Evolutionary conservation across 2,888 invertebrate species (phyloP), one percentile per base, ranked within the genome.

Genomic region (Drosophila kuntzei): DNA sequence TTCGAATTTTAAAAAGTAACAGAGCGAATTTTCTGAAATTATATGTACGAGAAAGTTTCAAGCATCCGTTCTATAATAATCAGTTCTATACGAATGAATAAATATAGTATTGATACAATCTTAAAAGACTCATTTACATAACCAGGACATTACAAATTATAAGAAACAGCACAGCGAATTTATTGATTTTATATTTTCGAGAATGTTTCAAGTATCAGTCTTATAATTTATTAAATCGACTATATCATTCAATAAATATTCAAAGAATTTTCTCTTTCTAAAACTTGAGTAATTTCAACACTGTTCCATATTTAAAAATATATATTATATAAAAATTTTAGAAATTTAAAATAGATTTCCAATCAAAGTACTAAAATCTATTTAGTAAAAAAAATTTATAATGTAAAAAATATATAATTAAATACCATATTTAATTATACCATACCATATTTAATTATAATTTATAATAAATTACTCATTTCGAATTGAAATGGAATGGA

Each of bases 41-140:
- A 44, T 44, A 16, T 39, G 27, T 16, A 27, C 1, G 8, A 3
- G 29, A 32, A n/a, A 20, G 18, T 3, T 32, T 32, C 32, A 32
- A 29, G 34, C 4, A 32, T 27, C 25, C 9, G 27, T 29, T 43
- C 14, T 39, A 11, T 16, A 22, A 46, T 53, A n/a, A n/a, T n/a
- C n/a, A n/a, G n/a, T n/a, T n/a, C n/a, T n/a, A n/a, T n/a, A n/a
- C n/a, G n/a, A n/a, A n/a, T n/a, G n/a, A n/a, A n/a, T n/a, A n/a
- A n/a, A n/a, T n/a, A n/a, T n/a, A n/a, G n/a, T 39, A 44, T 59
- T 50, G 55, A 49, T 32, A 22, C 29, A 61, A 59, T 36, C 18
- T 70, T 58, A 51, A 63, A 41, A 58, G 27, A 37, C 29, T 60
- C 18, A 54, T 67, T 58, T 62, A 22, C 50, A 53, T 16, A 57